phyloP scores from a whole-genome alignment of 2,888 invertebrate species.

The Eilema griseolum region DNA sequence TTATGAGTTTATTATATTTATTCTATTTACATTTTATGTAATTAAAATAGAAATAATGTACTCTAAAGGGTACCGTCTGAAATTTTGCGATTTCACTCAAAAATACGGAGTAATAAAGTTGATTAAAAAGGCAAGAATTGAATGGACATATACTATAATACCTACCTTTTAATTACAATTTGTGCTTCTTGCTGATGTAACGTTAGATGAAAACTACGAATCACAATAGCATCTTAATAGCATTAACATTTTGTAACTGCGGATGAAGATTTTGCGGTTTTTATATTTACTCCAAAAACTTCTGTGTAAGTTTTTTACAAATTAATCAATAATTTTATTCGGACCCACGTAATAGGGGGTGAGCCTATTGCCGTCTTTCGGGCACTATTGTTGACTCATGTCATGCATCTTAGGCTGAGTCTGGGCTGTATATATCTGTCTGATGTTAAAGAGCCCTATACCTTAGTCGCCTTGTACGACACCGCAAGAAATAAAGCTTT shows the following conservation, averaged over 20 bases:
- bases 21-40: not conserved
- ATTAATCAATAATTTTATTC: too few relatives aligned
- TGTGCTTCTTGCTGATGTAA: conserved; percentile 77
- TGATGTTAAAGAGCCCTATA: too few relatives aligned
- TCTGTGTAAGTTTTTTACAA: not conserved
- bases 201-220: conserved; percentile 52
- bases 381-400: too few relatives aligned
- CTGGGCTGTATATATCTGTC: too few relatives aligned
- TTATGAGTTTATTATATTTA: not conserved
- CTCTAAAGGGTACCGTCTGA: not conserved
- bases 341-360: too few relatives aligned
- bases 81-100: not conserved
- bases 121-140: too few relatives aligned
- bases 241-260: conserved; percentile 43
- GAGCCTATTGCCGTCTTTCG: too few relatives aligned
- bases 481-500: conserved; percentile 14
- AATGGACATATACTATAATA: conserved; percentile 84
- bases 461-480: too few relatives aligned
- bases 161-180: conserved; percentile 78
- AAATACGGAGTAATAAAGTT: not conserved
- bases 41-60: not conserved
- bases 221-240: conserved; percentile 45
- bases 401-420: too few relatives aligned
- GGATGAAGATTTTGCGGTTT: not conserved
- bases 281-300: conserved; percentile 1